These are phyloP conservation scores for Planiliza haematocheilus DNA, from an alignment of 2,113 vertebrate species.

Conservation along the genomic window DNA sequence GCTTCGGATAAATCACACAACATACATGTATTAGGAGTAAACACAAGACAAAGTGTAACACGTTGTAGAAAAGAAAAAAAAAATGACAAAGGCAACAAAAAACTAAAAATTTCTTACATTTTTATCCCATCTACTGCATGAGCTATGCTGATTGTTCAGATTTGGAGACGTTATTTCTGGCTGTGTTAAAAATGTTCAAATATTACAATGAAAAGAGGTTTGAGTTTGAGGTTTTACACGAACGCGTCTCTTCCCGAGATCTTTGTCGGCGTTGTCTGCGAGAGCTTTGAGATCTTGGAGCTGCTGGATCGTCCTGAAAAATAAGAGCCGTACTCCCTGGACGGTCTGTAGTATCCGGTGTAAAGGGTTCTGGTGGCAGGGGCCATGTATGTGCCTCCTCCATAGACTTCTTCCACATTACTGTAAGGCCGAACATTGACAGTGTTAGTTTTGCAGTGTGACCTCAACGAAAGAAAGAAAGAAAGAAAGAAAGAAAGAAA, in stretches of 20 bases:
- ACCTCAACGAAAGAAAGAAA: too few species aligned
- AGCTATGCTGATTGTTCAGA: not conserved
- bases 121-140: not conserved
- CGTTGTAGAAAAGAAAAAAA: constrained; percentile 2
- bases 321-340: constrained; percentile 56
- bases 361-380: constrained; percentile 59
- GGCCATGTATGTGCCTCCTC: constrained; percentile 48
- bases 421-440: constrained; percentile 19
- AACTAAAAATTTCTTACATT: not conserved
- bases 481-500: not conserved
- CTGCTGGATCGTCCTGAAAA: constrained; percentile 45
- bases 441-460: not conserved
- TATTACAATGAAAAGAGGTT: constrained; percentile 6
- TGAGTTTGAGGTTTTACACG: constrained; percentile 70
- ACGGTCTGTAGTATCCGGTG: constrained; percentile 63
- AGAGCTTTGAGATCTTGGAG: constrained; percentile 69
- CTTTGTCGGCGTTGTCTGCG: constrained; percentile 54
- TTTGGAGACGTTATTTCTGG: not conserved
- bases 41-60: constrained; percentile 8
- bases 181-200: not conserved
- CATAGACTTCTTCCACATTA: constrained; percentile 27
- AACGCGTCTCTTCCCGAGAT: constrained; percentile 77
- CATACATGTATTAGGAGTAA: constrained; percentile 17
- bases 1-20: constrained; percentile 24
- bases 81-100: not conserved